phyloP scores from a whole-genome alignment of 2,113 vertebrate genomes.

The Seriola dumerili region DNA sequence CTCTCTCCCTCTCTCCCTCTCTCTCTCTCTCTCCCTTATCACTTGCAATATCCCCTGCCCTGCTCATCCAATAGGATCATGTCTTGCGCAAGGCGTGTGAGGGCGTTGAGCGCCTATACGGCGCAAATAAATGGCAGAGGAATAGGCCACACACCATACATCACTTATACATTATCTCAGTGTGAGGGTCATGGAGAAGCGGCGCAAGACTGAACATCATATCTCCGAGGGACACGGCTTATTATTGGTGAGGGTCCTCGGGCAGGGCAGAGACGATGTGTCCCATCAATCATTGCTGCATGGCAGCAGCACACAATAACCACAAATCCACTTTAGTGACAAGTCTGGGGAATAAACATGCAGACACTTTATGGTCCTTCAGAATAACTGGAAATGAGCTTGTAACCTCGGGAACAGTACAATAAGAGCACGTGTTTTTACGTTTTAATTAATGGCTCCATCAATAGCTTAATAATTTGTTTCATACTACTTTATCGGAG shows the following conservation, averaged over 20 bases:
- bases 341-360: not conserved
- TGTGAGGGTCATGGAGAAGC: slow-evolving; percentile 42
- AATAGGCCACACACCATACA: slow-evolving; percentile 34
- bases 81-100: slow-evolving; percentile 59
- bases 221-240: slow-evolving; percentile 31
- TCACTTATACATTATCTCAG: slow-evolving; percentile 12
- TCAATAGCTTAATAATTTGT: no score
- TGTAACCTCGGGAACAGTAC: not conserved
- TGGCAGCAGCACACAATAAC: slow-evolving; percentile 17
- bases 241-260: slow-evolving; percentile 33
- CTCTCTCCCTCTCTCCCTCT: no score
- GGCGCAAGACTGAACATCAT: slow-evolving; percentile 30
- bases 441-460: not conserved
- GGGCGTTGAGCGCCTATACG: slow-evolving; percentile 43
- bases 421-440: not conserved
- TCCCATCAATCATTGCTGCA: slow-evolving; percentile 49
- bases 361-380: not conserved
- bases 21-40: slow-evolving; percentile 38
- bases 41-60: slow-evolving; percentile 36
- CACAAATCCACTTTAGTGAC: not conserved
- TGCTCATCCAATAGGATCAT: slow-evolving; percentile 72
- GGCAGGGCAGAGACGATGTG: slow-evolving; percentile 26
- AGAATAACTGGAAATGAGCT: slow-evolving; percentile 1
- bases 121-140: slow-evolving; percentile 32
- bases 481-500: not conserved